Percentiles rank a stretch among this genome's conserved stretches.
Evolutionary conservation across 2,888 invertebrate species (phyloP).

Genomic region (Xestia sexstrigata): DNA sequence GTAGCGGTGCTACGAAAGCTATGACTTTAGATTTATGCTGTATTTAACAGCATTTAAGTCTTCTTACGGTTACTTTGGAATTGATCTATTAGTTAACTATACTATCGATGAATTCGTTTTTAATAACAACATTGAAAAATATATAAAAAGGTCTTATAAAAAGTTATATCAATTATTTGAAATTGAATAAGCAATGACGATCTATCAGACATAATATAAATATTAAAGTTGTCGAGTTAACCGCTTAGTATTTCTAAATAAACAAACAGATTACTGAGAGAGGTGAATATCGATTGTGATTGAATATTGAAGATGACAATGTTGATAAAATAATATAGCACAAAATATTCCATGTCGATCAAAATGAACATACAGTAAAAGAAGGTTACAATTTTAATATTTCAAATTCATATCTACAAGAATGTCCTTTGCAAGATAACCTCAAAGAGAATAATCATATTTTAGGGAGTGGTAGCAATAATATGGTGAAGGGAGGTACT

Average conservation of each 20-base stretch:
- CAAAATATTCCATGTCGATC: slow-evolving; percentile 8
- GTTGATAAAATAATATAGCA: slow-evolving; percentile 13
- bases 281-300: slow-evolving; percentile 12
- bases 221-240: slow-evolving; percentile 4
- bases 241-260: slow-evolving; percentile 12
- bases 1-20: slow-evolving; percentile 46
- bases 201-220: slow-evolving; percentile 11
- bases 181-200: slow-evolving; percentile 10
- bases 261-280: slow-evolving; percentile 12
- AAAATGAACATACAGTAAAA: slow-evolving; percentile 18
- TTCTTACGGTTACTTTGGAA: neutral
- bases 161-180: slow-evolving; percentile 5
- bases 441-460: slow-evolving; percentile 51
- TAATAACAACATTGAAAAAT: neutral
- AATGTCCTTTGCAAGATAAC: slow-evolving; percentile 37
- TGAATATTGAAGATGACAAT: slow-evolving; percentile 14
- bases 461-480: slow-evolving; percentile 43
- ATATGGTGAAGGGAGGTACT: slow-evolving; percentile 38
- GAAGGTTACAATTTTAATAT: slow-evolving; percentile 41
- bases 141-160: neutral
- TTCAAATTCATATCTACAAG: slow-evolving; percentile 38
- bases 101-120: neutral
- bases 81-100: neutral
- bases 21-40: slow-evolving; percentile 13
- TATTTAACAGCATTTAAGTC: neutral